phyloP scores from a whole-genome alignment of 2,797 vertebrate species.

The Champsocephalus gunnari region DNA sequence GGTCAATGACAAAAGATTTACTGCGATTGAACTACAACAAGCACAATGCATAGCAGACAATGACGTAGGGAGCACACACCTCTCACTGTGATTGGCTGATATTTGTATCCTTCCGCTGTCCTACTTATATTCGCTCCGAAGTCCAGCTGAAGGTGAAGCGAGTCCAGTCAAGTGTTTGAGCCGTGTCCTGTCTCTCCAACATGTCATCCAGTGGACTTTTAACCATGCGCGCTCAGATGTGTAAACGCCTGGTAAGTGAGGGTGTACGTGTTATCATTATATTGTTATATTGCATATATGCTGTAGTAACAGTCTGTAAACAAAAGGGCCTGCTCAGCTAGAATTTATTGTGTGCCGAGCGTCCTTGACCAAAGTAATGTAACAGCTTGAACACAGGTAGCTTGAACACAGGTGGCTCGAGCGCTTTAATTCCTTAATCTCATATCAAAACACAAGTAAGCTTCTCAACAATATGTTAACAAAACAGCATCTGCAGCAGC shows the following conservation, averaged over 20 bases:
- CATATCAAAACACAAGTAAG: not conserved
- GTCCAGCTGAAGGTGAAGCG: constrained; percentile 77
- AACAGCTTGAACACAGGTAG: not conserved
- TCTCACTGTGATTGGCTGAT: constrained; percentile 77
- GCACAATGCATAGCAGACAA: constrained; percentile 46
- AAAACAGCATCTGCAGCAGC: not conserved
- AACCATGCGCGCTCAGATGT: constrained; percentile 69
- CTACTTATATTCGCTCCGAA: too few species aligned
- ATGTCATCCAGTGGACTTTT: constrained; percentile 79
- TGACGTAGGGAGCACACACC: constrained; percentile 67
- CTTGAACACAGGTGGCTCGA: not conserved
- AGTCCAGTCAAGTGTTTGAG: not conserved
- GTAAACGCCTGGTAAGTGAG: constrained; percentile 81
- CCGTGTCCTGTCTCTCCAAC: not conserved
- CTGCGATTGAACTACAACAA: constrained; percentile 67
- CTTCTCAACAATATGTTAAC: not conserved
- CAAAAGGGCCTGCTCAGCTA: constrained; percentile 32
- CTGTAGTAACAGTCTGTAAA: constrained; percentile 1
- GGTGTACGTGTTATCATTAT: accelerated
- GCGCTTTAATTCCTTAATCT: not conserved
- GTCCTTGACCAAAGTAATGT: constrained; percentile 50
- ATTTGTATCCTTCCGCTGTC: not conserved
- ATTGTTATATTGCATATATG: not conserved
- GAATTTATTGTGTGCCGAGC: not conserved
- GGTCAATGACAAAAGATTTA: too few species aligned